Percentiles rank a stretch among this genome's conserved stretches.
Evolutionary conservation across 2,113 vertebrate species (phyloP).

Genomic region (Albula glossodonta): DNA sequence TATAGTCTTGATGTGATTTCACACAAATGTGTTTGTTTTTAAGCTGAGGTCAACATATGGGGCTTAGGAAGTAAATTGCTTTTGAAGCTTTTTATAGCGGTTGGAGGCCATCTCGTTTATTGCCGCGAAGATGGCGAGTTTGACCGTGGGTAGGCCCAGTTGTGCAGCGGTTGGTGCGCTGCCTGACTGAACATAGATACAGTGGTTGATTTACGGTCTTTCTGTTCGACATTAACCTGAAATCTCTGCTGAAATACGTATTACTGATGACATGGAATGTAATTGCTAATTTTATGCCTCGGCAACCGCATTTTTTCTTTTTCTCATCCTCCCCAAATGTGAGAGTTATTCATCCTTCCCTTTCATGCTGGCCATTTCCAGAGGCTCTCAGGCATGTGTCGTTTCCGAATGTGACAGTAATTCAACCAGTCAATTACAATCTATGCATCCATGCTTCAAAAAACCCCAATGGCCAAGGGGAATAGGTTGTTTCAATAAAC

Average conservation of each 20-base stretch:
- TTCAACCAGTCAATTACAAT: constrained; percentile 84
- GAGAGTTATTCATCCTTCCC: constrained; percentile 81
- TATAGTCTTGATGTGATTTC: constrained; percentile 53
- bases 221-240: constrained; percentile 85
- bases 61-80: constrained; percentile 78
- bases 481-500: neutral
- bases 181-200: constrained; percentile 88
- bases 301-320: constrained; percentile 84
- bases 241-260: constrained; percentile 94
- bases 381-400: constrained; percentile 74
- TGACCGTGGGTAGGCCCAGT: constrained; percentile 68
- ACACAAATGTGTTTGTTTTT: constrained; percentile 62
- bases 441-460: constrained; percentile 77
- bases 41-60: constrained; percentile 66
- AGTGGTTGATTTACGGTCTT: constrained; percentile 87
- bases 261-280: constrained; percentile 93
- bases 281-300: constrained; percentile 98
- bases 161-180: constrained; percentile 64
- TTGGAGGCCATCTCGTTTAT: constrained; percentile 85
- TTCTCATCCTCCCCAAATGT: constrained; percentile 67
- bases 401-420: constrained; percentile 74
- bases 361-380: constrained; percentile 74
- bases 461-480: constrained; percentile 29
- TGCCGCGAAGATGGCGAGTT: constrained; percentile 70
- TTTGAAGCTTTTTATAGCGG: constrained; percentile 73